Evolutionary conservation across 2,888 invertebrate genomes (phyloP).

Genomic region (Caenorhabditis sp.): DNA sequence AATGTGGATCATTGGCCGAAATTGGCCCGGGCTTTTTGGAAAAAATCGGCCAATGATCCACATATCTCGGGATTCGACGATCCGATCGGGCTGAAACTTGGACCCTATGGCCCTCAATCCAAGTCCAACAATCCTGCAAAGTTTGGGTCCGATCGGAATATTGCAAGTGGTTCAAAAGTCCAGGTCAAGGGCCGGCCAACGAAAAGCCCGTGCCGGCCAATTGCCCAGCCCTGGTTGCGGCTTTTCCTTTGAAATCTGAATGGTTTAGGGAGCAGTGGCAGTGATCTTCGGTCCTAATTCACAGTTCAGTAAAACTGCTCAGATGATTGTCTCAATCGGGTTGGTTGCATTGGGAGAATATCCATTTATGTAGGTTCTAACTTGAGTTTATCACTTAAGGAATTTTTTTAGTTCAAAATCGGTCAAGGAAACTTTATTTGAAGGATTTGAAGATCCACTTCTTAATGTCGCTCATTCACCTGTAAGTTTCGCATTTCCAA

Average conservation of each 20-base stretch:
- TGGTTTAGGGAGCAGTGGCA: conserved; percentile 60
- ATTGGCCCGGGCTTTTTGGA: too few species aligned
- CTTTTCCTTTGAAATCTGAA: not conserved
- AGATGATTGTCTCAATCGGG: conserved; percentile 51
- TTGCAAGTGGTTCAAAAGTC: too few species aligned
- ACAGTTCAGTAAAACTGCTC: conserved; percentile 37
- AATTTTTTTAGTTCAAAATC: conserved; percentile 28
- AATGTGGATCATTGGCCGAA: too few species aligned
- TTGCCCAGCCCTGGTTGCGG: not conserved
- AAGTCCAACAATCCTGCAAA: too few species aligned
- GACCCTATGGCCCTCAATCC: too few species aligned
- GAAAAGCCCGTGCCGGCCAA: too few species aligned
- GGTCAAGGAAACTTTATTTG: conserved; percentile 69
- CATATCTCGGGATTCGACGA: too few species aligned
- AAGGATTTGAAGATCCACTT: conserved; percentile 69
- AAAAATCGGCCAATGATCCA: too few species aligned
- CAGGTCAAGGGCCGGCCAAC: too few species aligned
- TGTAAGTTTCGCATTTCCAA: not conserved
- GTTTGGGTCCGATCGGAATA: too few species aligned
- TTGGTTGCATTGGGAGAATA: conserved; percentile 61
- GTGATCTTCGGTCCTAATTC: conserved; percentile 63
- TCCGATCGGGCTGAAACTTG: too few species aligned
- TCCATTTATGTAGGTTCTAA: conserved; percentile 56
- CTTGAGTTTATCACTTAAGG: not conserved
- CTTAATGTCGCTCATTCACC: conserved; percentile 59